Evolutionary conservation across 2,797 vertebrate species (phyloP), one percentile per base, ranked within the genome.

Genomic region (Microctenopoma stevenorrisi): DNA sequence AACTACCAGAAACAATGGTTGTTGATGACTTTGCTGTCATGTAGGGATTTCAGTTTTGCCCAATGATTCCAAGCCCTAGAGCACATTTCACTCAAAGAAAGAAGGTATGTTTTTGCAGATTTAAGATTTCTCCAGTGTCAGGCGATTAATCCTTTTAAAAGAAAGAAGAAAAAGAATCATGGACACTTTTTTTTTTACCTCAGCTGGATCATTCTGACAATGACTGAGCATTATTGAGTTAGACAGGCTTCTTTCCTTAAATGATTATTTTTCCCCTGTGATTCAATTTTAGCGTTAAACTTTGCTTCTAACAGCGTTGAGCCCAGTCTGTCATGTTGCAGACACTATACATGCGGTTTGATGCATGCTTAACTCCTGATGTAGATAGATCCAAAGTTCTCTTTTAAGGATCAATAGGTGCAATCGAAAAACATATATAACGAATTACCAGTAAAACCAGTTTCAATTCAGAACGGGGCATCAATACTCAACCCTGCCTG

Each of bases 401-500:
- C 51, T 47, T 43, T 5, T 1, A 43, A 11, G 18, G 47, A 84
- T 84, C 79, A 40, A 79, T 79, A 44, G 43, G 37, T 44, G 43
- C 33, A 65, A 67, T 60, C 49, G 33, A 61, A 79, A 75, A 67
- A 53, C 33, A 42, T 49, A 7, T 49, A 65, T 70, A 30, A 67
- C 75, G 74, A 74, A 79, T 68, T 9, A 67, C 58, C 47, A 43
- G 49, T 71, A 49, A 40, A 78, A 43, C 28, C 40, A 5, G 47
- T 63, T 68, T 13, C 37, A 26, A 10, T 42, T 68, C 58, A 73
- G 25, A 53, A 35, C 10, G 9, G 46, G 28, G n/a, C 64, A 38
- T 80, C 69, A 18, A 82, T 58, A 59, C 15, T 43, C 28, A 26
- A 61, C 58, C 30, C 44, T 26, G 52, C 54, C 65, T 62, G 72